These are phyloP conservation scores for Linyphia triangularis DNA, from an alignment of 2,888 invertebrate genomes.

Conservation along the genomic window DNA sequence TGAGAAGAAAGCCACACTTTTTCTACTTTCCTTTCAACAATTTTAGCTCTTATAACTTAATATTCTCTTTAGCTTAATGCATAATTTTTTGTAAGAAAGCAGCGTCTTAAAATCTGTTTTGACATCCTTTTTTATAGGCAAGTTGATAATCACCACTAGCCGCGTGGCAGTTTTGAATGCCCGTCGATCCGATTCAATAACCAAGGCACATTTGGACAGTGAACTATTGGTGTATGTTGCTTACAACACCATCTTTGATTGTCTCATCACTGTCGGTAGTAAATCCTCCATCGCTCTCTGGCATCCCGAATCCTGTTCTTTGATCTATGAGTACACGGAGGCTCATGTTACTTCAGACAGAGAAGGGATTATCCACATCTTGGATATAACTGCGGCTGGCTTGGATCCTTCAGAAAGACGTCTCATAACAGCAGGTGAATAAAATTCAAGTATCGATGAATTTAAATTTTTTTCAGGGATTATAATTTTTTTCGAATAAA, in stretches of 20 bases:
- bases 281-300: slow-evolving; percentile 28
- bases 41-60: background rate
- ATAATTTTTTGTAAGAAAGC: background rate
- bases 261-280: slow-evolving; percentile 51
- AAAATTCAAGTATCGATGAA: too few species aligned
- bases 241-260: slow-evolving; percentile 31
- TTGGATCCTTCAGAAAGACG: slow-evolving; percentile 54
- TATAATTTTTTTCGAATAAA: too few species aligned
- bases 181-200: background rate
- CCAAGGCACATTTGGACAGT: slow-evolving; percentile 30
- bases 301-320: slow-evolving; percentile 1
- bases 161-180: slow-evolving; percentile 18
- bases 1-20: too few species aligned
- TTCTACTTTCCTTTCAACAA: too few species aligned
- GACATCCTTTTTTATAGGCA: slow-evolving; percentile 15
- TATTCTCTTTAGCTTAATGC: background rate
- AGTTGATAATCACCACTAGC: slow-evolving; percentile 41
- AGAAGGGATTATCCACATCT: background rate
- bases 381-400: slow-evolving; percentile 14
- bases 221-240: slow-evolving; percentile 24
- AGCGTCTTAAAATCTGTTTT: background rate
- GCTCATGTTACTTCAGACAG: background rate
- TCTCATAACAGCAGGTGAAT: slow-evolving; percentile 62
- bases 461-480: too few species aligned
- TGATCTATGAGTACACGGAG: slow-evolving; percentile 45